phyloP scores from a whole-genome alignment of 2,797 vertebrate genomes.

The Tolypeutes matacus region DNA sequence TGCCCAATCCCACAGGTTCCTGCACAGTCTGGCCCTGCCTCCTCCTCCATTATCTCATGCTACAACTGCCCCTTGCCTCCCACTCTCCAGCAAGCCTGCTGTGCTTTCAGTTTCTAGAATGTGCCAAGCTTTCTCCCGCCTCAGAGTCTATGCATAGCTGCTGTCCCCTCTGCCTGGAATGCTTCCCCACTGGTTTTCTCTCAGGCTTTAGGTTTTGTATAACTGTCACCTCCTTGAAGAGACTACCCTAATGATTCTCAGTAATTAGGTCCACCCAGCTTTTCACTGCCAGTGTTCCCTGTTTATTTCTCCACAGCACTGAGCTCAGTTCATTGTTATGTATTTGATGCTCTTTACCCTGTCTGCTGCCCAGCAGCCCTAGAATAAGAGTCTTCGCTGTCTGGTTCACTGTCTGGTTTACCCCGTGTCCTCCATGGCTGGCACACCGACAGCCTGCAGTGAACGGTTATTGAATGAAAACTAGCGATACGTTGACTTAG shows the following conservation, averaged over 20 bases:
- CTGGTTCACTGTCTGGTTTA: not conserved
- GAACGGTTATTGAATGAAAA: not conserved
- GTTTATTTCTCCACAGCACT: not conserved
- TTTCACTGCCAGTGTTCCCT: not conserved
- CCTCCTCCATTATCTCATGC: not conserved
- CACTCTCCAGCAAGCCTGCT: not conserved
- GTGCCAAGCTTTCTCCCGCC: not conserved
- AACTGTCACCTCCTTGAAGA: not conserved
- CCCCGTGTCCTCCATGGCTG: not conserved
- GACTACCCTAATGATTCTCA: not conserved
- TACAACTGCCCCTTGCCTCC: rapidly evolving
- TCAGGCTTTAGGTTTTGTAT: not conserved
- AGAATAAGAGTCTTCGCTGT: not conserved
- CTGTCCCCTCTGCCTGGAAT: not conserved
- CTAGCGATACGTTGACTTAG: not conserved
- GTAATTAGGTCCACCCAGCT: not conserved
- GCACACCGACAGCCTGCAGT: not conserved
- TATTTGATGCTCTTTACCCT: not conserved
- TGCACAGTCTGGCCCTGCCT: not conserved
- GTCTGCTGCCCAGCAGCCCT: not conserved
- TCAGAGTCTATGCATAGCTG: not conserved
- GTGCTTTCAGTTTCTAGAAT: not conserved
- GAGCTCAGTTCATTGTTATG: not conserved
- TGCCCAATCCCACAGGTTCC: not conserved
- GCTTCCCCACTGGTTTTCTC: not conserved